A percentile compares a stretch with the other conserved stretches of the same genome.
Evolutionary conservation across 1,140 invertebrate species (phyloP).

Genomic region (Brachystomella parvula): DNA sequence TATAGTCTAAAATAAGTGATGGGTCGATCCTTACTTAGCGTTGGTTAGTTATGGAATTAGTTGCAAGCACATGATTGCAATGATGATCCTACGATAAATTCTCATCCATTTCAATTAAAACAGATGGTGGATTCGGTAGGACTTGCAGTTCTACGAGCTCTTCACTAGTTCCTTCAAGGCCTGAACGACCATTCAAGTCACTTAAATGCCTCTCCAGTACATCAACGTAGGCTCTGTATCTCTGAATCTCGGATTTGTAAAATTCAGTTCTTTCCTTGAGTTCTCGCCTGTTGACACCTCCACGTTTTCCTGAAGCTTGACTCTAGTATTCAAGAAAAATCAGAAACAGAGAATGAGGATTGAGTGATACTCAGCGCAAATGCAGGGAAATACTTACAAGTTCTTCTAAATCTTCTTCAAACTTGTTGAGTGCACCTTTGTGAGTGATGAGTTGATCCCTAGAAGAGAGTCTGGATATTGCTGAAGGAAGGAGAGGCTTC

Average conservation of each 20-base stretch:
- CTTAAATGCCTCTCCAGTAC: slow-evolving; percentile 27
- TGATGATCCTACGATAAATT: not conserved
- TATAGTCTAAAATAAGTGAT: no score
- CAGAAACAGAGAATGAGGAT: not conserved
- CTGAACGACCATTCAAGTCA: slow-evolving; percentile 18
- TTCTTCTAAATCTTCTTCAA: slow-evolving; percentile 31
- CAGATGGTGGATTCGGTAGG: slow-evolving; percentile 33
- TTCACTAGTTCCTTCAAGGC: slow-evolving; percentile 1
- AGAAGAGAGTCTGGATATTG: slow-evolving; percentile 24
- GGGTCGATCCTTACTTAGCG: no score
- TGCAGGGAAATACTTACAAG: slow-evolving; percentile 20
- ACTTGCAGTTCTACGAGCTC: slow-evolving; percentile 34
- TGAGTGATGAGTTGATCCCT: slow-evolving; percentile 31
- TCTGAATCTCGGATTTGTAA: slow-evolving; percentile 32
- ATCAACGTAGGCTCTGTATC: slow-evolving; percentile 31
- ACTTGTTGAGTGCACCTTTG: slow-evolving; percentile 23
- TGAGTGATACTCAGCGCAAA: not conserved
- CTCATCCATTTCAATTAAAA: slow-evolving; percentile 33
- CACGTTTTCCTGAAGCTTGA: slow-evolving; percentile 10
- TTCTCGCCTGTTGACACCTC: slow-evolving; percentile 18
- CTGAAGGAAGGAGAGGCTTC: slow-evolving; percentile 29
- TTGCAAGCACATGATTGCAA: no score
- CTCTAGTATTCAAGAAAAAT: slow-evolving; percentile 19
- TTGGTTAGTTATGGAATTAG: not conserved
- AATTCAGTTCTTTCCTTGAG: slow-evolving; percentile 25